Base-by-base conservation (phyloP, 1,140 invertebrate genomes). In the Zaprionus capensis region DNA sequence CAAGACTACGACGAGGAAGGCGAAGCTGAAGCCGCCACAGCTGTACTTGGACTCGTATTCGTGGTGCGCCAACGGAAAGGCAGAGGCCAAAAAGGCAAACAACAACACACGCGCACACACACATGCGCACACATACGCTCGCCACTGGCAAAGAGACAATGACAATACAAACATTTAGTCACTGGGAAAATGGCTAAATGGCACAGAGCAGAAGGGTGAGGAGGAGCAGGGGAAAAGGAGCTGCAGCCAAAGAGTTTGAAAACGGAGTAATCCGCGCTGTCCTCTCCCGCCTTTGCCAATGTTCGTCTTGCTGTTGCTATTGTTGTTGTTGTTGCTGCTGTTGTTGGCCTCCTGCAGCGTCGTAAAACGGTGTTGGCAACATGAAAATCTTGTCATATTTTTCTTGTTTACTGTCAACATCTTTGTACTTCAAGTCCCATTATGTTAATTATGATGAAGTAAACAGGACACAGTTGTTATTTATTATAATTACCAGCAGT, bases 391-490 rank as follows among this genome's bases (percentile, higher is more conserved):
- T 88, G 84, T 88, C 84, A 88, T 88, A 88, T 88, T 88, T 88
- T 88, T 88, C 84, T 90, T 88, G 85, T 88, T 88, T 88, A 90
- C 84, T 90, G 82, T 88, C 84, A 88, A 88, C 84, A 88, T 90
- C 81, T 91, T 91, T 88, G 85, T 88, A 88, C 84, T 88, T 88
- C 81, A 90, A 88, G 84, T 88, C 85, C 84, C 85, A 88, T 88
- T 88, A 88, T 88, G 84, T 90, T 88, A 88, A 88, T 88, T 88
- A 88, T 88, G 84, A 88, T 88, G 84, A 88, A 88, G 84, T 88
- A 88, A 88, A 88, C 84, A 90, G 85, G 84, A 90, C 84, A 85
- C 84, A 88, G 84, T 88, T 88, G 84, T 88, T 88, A 88, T 91
- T 88, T 88, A 88, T 88, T 90, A 88, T 88, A 90, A 88, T 90